Conservation (phyloP, 1,140 invertebrate species). For the Bombus pascuorum region DNA sequence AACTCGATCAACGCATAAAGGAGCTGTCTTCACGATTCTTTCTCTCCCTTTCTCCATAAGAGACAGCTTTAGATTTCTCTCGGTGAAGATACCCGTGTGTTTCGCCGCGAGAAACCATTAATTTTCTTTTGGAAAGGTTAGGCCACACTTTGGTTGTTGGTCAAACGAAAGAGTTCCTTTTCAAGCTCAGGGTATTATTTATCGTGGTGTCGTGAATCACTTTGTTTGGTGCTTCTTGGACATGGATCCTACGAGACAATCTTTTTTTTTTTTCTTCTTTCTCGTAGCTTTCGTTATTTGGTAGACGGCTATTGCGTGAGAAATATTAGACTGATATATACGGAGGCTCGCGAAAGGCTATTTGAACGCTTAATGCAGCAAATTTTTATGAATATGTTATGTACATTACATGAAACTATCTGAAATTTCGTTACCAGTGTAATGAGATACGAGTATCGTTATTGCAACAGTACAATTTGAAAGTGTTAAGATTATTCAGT, state of each 20-base stretch:
- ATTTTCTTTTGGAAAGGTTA: constrained; percentile 10
- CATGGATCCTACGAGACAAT: not conserved
- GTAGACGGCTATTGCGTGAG: not conserved
- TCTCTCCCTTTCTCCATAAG: not conserved
- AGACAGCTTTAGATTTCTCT: constrained; percentile 9
- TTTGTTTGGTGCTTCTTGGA: not conserved
- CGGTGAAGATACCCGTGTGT: constrained; percentile 2
- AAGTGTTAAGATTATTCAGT: no score
- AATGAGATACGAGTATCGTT: no score
- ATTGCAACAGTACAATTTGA: no score
- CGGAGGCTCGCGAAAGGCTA: no score
- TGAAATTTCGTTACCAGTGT: no score
- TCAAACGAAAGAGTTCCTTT: not conserved
- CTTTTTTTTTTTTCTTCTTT: not conserved
- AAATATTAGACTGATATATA: not conserved
- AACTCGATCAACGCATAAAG: constrained; percentile 40
- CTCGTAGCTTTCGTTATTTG: not conserved
- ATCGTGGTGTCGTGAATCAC: not conserved
- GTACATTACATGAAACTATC: no score
- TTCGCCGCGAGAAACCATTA: constrained; percentile 18
- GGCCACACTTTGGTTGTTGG: constrained; percentile 8
- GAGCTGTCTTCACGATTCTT: not conserved
- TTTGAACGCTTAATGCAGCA: no score
- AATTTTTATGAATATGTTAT: no score
- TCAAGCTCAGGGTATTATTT: not conserved